phyloP scores from a whole-genome alignment of 2,888 invertebrate genomes.

The Hartigia nigra region DNA sequence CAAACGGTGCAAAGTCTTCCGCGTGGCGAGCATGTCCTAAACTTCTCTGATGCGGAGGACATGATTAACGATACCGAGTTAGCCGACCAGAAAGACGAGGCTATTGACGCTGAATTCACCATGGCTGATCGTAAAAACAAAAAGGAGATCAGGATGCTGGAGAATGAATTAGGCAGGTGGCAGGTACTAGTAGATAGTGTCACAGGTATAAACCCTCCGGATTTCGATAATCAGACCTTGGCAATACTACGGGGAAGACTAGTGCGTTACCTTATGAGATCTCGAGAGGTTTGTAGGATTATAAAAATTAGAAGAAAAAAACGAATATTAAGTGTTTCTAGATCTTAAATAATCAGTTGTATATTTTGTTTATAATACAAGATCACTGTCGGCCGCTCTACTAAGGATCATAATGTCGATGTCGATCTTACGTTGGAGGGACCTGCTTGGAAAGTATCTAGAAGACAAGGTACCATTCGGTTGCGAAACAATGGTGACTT shows the following conservation, averaged over 20 bases:
- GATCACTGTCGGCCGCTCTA: slow-evolving; percentile 92
- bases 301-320: neutral
- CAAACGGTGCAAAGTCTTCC: slow-evolving; percentile 79
- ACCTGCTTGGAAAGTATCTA: slow-evolving; percentile 92
- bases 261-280: slow-evolving; percentile 94
- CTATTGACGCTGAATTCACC: slow-evolving; percentile 81
- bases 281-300: slow-evolving; percentile 75
- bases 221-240: slow-evolving; percentile 93
- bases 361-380: slow-evolving; percentile 49
- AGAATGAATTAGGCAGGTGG: slow-evolving; percentile 91
- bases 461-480: slow-evolving; percentile 91
- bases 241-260: slow-evolving; percentile 92
- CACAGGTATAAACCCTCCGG: slow-evolving; percentile 83
- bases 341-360: slow-evolving; percentile 7
- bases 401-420: slow-evolving; percentile 90
- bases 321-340: neutral
- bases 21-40: slow-evolving; percentile 74
- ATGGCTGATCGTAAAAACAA: slow-evolving; percentile 82
- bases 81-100: slow-evolving; percentile 83
- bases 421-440: slow-evolving; percentile 95
- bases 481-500: slow-evolving; percentile 94
- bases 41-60: slow-evolving; percentile 94
- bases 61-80: slow-evolving; percentile 86
- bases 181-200: slow-evolving; percentile 93
- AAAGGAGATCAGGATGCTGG: slow-evolving; percentile 87